A percentile compares a stretch with the other conserved stretches of the same genome.
phyloP scores from a whole-genome alignment of 2,888 invertebrate genomes.

The Acleris cristana region DNA sequence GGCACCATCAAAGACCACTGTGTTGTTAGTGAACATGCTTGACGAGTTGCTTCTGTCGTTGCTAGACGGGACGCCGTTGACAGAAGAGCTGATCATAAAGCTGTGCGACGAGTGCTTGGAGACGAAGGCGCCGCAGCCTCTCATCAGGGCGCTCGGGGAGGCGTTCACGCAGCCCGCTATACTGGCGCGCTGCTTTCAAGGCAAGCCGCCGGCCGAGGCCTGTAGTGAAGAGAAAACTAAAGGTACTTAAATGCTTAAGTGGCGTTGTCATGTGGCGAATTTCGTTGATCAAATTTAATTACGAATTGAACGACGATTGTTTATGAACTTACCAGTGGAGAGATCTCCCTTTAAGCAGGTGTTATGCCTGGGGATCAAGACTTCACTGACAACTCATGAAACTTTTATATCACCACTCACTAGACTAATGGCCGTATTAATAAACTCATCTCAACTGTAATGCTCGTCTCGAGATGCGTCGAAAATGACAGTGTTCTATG shows the following conservation, averaged over 20 bases:
- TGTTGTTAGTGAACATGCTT: constrained; percentile 49
- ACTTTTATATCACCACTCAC: too few relatives aligned
- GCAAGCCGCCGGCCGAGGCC: constrained; percentile 58
- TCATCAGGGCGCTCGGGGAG: constrained; percentile 90
- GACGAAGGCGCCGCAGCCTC: constrained; percentile 86
- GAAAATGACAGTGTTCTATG: too few relatives aligned
- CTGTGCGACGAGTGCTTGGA: constrained; percentile 90
- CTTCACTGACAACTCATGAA: too few relatives aligned
- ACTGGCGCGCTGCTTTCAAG: constrained; percentile 88
- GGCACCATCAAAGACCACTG: constrained; percentile 33
- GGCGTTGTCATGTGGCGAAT: too few relatives aligned
- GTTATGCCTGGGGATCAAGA: too few relatives aligned
- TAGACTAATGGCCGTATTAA: too few relatives aligned
- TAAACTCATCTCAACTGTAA: too few relatives aligned
- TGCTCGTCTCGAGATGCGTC: too few relatives aligned
- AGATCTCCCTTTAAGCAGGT: background rate
- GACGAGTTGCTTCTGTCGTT: constrained; percentile 54
- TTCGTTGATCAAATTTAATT: background rate
- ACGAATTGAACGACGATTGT: too few relatives aligned
- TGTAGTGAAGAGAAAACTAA: constrained; percentile 48
- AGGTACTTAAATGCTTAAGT: constrained; percentile 24
- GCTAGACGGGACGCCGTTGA: constrained; percentile 83
- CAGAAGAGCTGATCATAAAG: constrained; percentile 89
- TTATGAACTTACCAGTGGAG: too few relatives aligned
- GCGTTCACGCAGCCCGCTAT: constrained; percentile 87